Evolutionary conservation across 2,797 vertebrate genomes (phyloP), one percentile per base, ranked within the genome.

Genomic region (Melopsittacus undulatus): DNA sequence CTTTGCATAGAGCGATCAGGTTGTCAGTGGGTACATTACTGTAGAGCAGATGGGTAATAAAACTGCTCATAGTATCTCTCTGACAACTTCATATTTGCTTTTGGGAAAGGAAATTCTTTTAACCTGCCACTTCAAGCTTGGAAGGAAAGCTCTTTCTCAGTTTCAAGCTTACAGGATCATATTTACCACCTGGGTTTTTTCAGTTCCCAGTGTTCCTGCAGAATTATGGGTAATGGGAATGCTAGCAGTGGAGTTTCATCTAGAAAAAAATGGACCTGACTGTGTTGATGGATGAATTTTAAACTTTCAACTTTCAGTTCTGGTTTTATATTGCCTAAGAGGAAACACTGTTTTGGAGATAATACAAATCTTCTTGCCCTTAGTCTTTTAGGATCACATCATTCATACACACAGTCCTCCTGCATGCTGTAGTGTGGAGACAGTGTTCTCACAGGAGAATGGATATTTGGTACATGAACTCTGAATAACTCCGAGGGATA

Each of bases 331-430:
- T 72, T 74, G 49, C 64, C 62, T 92, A n/a, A 59, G 26, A 93
- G 80, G 43, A 56, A 96, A 90, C 92, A 77, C 43, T 42, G 32
- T 45, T 85, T 68, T 80, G 64, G 68, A 90, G 78, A 95, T 36
- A 93, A 88, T 42, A 92, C 74, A 95, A 90, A 85, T 94, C 74
- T 79, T 86, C 67, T 70, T 92, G 84, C 56, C 29, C 48, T 84
- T 74, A 67, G 46, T 77, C 56, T 92, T 92, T 89, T 32, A 87
- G 75, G 61, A 67, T 78, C 38, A 34, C 43, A 83, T 92, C 56
- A 84, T 45, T 93, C 80, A 88, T 22, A 15, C 27, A 75, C 52
- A 79, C 3, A 67, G 43, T 22, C 17, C 45, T 88, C 18, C 83
- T 29, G 29, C 9, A 52, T 24, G 38, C 26, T 61, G 34, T n/a